Base-by-base conservation (phyloP, 2,113 vertebrate species). In the Campylorhamphus procurvoides region DNA sequence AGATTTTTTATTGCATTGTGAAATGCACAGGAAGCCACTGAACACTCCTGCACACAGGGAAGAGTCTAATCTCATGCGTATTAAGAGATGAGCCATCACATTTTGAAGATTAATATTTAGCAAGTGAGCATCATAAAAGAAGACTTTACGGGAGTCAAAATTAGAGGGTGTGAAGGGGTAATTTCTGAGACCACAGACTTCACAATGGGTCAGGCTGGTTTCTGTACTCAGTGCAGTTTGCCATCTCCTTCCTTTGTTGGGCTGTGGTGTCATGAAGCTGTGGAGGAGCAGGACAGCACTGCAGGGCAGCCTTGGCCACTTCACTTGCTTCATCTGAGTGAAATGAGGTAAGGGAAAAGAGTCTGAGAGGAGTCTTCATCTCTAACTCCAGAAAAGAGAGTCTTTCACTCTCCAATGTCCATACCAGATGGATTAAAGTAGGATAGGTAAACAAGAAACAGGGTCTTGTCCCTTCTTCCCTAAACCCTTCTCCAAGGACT, bases 241-340 rank as follows among this genome's bases (percentile, higher is more conserved):
- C 39, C 3, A 1, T n/a, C 46, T 79, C 19, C 14, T 63, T 86
- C 39, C 8, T 62, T 59, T 62, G 12, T 27, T 74, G 47, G 20
- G 39, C 46, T 0, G 0, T 31, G 72, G 8, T 47, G 64, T 3
- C 7, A 0, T 46, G 60, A 46, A 75, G 81, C 17, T 4, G 0
- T 7, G 14, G 60, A 63, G 28, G 14, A 86, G 60, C 75, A 88
- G 33, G 19, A 82, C 56, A 75, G 33, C 0, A 1, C 17, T 62
- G 39, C 14, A 75, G 39, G 15, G 29, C 42, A 62, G 46, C 40
- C 20, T 89, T 14, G 8, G 31, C 62, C 1, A 1, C 39, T 67
- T 63, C 0, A 0, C 23, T 40, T 63, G 25, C 42, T 85, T 47
- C 42, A 49, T 12, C 42, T 50, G 56, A 74, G 50, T 13, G 47